Evolutionary conservation across 35 echinoderm and acorn worm genomes (phyloP).

Genomic region (Anneissia japonica): DNA sequence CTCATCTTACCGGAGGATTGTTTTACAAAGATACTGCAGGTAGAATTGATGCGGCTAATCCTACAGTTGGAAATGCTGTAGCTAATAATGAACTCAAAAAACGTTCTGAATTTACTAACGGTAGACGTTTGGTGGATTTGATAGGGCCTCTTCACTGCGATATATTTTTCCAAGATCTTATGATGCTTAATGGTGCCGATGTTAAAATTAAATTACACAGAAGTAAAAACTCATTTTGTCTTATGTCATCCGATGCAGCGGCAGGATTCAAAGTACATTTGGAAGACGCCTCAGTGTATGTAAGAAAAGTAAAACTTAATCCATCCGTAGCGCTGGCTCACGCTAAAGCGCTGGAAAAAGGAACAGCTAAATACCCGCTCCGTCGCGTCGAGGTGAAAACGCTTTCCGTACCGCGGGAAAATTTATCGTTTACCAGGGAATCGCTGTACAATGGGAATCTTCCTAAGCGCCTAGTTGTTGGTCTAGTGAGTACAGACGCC

Average conservation of each 20-base stretch:
- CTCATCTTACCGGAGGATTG: constrained; percentile 34
- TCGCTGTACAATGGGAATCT: constrained; percentile 41
- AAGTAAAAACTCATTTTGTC: constrained; percentile 36
- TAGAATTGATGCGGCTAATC: constrained; percentile 29
- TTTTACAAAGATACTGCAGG: constrained; percentile 66
- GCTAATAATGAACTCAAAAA: constrained; percentile 40
- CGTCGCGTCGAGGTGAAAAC: constrained; percentile 50
- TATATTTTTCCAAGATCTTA: constrained; percentile 55
- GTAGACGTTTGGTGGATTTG: constrained; percentile 43
- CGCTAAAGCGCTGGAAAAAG: constrained; percentile 31
- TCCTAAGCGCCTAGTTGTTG: constrained; percentile 51
- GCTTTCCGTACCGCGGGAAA: constrained; percentile 47
- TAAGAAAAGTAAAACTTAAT: constrained; percentile 29
- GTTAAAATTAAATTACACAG: constrained; percentile 30
- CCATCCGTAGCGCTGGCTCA: constrained; percentile 25
- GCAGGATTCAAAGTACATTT: constrained; percentile 19
- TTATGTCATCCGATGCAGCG: constrained; percentile 13
- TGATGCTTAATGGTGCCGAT: constrained; percentile 35
- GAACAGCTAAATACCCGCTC: constrained; percentile 55
- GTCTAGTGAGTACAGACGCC: constrained; percentile 30
- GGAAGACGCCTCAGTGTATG: constrained; percentile 14
- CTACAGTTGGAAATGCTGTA: not conserved
- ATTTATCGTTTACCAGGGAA: constrained; percentile 40
- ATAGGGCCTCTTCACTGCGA: constrained; percentile 56
- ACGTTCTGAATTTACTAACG: not conserved